Evolutionary conservation across 2,888 invertebrate species (phyloP).

Genomic region (Liposcelis brunnea): DNA sequence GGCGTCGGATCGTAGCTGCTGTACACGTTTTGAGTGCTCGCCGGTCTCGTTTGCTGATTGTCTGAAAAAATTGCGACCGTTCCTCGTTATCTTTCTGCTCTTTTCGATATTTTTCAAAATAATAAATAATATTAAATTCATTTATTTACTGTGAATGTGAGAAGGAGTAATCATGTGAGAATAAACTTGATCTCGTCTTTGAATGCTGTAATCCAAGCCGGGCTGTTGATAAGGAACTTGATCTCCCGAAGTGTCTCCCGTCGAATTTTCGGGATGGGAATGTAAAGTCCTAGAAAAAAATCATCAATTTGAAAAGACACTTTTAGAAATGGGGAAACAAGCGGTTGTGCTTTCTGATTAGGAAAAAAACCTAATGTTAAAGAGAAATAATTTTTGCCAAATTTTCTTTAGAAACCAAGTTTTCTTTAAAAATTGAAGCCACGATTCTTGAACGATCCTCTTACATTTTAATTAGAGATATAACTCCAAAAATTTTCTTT

Average conservation of each 20-base stretch:
- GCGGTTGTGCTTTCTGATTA: background rate
- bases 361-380: background rate
- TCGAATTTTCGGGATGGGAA: slow-evolving; percentile 13
- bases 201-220: slow-evolving; percentile 57
- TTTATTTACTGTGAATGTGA: slow-evolving; percentile 24
- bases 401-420: background rate
- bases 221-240: slow-evolving; percentile 32
- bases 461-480: no score
- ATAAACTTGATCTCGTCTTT: slow-evolving; percentile 31
- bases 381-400: background rate
- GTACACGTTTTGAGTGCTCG: slow-evolving; percentile 52
- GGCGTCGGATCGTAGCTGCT: slow-evolving; percentile 57
- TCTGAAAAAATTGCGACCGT: no score
- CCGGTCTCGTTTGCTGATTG: slow-evolving; percentile 34
- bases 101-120: slow-evolving; percentile 9
- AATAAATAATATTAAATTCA: slow-evolving; percentile 10
- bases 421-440: background rate
- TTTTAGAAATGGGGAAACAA: no score
- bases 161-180: slow-evolving; percentile 31
- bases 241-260: slow-evolving; percentile 19
- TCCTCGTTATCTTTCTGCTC: no score
- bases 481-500: no score
- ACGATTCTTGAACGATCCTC: no score
- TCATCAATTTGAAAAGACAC: no score
- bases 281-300: slow-evolving; percentile 23